A percentile compares a stretch with the other conserved stretches of the same genome.
Conservation (phyloP, 1,140 invertebrate genomes). For the Saccostrea echinata region DNA sequence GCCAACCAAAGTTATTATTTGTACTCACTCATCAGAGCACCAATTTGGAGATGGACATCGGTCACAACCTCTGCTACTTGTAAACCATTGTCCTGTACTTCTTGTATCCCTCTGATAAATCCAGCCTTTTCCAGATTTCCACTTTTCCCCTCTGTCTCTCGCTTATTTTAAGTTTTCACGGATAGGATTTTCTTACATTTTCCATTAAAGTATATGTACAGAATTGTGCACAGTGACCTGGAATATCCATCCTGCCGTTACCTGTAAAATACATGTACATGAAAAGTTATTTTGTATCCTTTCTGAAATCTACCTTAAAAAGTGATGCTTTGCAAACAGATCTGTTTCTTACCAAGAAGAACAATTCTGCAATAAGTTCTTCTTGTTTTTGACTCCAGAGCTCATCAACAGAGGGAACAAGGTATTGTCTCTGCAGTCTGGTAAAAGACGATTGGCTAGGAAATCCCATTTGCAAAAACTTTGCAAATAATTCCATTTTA, state of each 20-base stretch:
- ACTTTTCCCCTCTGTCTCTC: slow-evolving; percentile 40
- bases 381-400: slow-evolving; percentile 12
- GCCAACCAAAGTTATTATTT: no score
- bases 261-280: slow-evolving; percentile 15
- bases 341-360: slow-evolving; percentile 5
- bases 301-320: no score
- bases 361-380: background rate
- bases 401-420: slow-evolving; percentile 31
- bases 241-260: slow-evolving; percentile 42
- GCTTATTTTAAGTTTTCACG: background rate
- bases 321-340: no score
- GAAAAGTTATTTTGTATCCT: no score
- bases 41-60: slow-evolving; percentile 37
- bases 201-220: slow-evolving; percentile 43
- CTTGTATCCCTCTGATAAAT: slow-evolving; percentile 14
- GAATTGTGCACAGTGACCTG: slow-evolving; percentile 28
- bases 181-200: slow-evolving; percentile 1
- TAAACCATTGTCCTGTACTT: background rate
- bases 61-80: slow-evolving; percentile 32
- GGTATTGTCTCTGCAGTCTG: slow-evolving; percentile 43
- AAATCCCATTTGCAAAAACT: slow-evolving; percentile 8
- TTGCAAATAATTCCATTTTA: slow-evolving; percentile 13
- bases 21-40: slow-evolving; percentile 30
- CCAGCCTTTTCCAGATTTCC: slow-evolving; percentile 47
- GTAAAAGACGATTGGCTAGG: background rate